Percentiles rank a stretch among this genome's conserved stretches.
Evolutionary conservation across 2,113 vertebrate species (phyloP).

Genomic region (Clarias magur): DNA sequence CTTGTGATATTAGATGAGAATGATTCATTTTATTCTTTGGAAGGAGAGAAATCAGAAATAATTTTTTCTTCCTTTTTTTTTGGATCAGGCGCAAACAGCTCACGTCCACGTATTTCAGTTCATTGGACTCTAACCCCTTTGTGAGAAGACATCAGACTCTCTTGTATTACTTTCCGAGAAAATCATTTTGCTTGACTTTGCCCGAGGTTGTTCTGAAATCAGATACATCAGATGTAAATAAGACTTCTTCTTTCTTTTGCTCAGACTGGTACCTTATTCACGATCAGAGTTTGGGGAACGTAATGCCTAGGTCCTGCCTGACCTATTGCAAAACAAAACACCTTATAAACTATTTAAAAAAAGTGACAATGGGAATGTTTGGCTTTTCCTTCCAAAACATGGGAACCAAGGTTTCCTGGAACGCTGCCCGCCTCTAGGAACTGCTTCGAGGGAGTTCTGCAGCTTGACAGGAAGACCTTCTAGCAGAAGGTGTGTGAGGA

Average conservation of each 20-base stretch:
- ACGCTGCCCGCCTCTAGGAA: constrained; percentile 59
- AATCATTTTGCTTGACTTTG: no score
- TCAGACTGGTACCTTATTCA: constrained; percentile 45
- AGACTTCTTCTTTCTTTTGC: constrained; percentile 22
- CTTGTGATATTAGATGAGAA: background rate
- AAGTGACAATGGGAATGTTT: constrained; percentile 63
- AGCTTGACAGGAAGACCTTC: constrained; percentile 43
- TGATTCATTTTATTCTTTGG: background rate
- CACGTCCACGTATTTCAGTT: background rate
- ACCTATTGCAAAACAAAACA: constrained; percentile 61
- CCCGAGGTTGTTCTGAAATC: background rate
- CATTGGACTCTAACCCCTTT: background rate
- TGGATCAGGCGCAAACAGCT: background rate
- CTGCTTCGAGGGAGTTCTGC: constrained; percentile 62
- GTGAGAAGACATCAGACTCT: background rate
- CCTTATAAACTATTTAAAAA: constrained; percentile 50
- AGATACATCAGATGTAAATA: constrained; percentile 19
- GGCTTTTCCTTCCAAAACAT: constrained; percentile 62
- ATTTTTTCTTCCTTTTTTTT: no score
- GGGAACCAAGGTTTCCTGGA: constrained; percentile 71
- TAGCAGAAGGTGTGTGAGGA: constrained; percentile 38
- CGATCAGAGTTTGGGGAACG: constrained; percentile 58
- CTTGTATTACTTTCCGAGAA: background rate
- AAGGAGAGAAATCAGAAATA: background rate
- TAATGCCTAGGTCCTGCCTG: constrained; percentile 50